Conservation (phyloP, 1,140 invertebrate genomes). For the Platyscapa corneri region DNA sequence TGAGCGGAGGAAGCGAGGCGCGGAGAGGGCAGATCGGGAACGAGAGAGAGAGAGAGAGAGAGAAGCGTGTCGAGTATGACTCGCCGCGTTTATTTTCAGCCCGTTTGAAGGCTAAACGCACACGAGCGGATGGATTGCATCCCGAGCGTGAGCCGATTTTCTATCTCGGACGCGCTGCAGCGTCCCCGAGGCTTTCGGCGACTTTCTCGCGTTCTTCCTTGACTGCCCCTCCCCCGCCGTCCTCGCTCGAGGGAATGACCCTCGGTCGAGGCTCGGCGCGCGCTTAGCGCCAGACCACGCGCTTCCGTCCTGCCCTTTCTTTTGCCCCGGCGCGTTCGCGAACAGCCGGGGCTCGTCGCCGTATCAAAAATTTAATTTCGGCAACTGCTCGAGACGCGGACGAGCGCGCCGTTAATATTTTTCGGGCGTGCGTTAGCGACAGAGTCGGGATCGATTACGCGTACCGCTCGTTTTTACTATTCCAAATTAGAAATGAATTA, state of each 20-base stretch:
- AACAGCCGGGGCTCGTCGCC: too few relatives aligned
- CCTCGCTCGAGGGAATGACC: neutral
- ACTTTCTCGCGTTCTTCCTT: neutral
- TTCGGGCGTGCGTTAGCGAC: too few relatives aligned
- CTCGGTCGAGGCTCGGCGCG: neutral
- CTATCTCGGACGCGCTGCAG: slow-evolving; percentile 26
- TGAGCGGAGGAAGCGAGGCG: slow-evolving; percentile 1
- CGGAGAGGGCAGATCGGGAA: neutral
- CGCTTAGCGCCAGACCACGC: too few relatives aligned
- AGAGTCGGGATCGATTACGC: neutral
- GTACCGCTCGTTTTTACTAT: neutral
- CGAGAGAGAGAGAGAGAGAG: neutral
- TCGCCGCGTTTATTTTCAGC: slow-evolving; percentile 68
- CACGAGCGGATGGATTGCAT: slow-evolving; percentile 49
- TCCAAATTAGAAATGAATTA: neutral
- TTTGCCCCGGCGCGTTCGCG: too few relatives aligned
- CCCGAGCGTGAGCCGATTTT: slow-evolving; percentile 55
- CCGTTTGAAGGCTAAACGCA: slow-evolving; percentile 63
- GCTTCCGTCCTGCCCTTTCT: too few relatives aligned
- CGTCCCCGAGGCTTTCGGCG: slow-evolving; percentile 18
- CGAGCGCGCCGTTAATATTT: neutral
- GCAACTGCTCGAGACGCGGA: neutral
- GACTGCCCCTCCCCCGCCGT: neutral
- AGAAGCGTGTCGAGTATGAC: slow-evolving; percentile 52
- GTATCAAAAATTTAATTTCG: neutral